phyloP scores from a whole-genome alignment of 2,888 invertebrate species.

The Drosophila imparisetae region DNA sequence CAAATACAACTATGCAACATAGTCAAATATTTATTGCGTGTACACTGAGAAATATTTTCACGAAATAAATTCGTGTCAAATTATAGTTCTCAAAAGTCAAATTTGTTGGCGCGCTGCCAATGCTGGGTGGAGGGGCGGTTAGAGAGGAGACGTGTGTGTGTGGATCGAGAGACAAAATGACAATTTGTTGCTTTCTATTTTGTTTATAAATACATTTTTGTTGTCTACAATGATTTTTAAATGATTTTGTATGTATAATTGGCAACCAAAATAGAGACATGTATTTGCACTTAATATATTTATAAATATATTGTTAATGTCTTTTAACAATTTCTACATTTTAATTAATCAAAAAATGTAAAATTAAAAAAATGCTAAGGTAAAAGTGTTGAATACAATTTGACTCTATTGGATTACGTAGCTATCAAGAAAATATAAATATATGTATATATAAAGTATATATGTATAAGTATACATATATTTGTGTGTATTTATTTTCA shows the following conservation, averaged over 20 bases:
- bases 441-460: no score
- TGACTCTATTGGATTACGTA: background rate
- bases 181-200: slow-evolving; percentile 38
- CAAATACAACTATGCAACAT: background rate
- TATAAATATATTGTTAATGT: slow-evolving; percentile 25
- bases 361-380: background rate
- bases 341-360: background rate
- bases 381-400: slow-evolving; percentile 4
- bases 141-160: background rate
- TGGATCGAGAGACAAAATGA: slow-evolving; percentile 11
- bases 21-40: slow-evolving; percentile 1
- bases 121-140: background rate
- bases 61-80: slow-evolving; percentile 75
- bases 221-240: slow-evolving; percentile 26
- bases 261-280: slow-evolving; percentile 43
- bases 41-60: slow-evolving; percentile 38
- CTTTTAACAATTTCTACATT: slow-evolving; percentile 22
- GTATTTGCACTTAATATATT: slow-evolving; percentile 23
- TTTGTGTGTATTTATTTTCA: no score
- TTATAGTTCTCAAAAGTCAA: slow-evolving; percentile 73
- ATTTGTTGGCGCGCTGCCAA: slow-evolving; percentile 61
- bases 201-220: slow-evolving; percentile 41
- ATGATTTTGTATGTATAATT: slow-evolving; percentile 41
- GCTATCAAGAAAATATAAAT: background rate
- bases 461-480: no score